Evolutionary conservation across 2,113 vertebrate genomes (phyloP).

Genomic region (Rhodinocichla rosea): DNA sequence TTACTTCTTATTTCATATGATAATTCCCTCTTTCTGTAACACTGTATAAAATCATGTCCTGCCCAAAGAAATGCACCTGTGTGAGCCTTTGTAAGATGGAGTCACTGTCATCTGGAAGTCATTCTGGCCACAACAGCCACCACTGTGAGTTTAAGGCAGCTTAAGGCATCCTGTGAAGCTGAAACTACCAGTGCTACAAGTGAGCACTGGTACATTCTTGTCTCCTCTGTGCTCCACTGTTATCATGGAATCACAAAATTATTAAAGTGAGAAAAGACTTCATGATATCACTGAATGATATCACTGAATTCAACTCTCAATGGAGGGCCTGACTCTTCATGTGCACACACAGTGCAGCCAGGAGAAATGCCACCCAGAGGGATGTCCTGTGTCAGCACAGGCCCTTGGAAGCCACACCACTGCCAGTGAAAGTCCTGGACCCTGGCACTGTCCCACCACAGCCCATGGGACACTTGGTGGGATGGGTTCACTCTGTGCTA

Average conservation of each 20-base stretch:
- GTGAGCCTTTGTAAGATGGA: not conserved
- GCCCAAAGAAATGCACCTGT: not conserved
- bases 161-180: not conserved
- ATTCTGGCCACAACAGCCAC: not conserved
- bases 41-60: not conserved
- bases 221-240: not conserved
- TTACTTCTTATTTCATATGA: not conserved
- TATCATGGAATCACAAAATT: not conserved
- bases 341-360: rapidly evolving
- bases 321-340: not conserved
- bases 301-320: not conserved
- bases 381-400: not conserved
- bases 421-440: not conserved
- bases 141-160: not conserved
- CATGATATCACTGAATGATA: not conserved
- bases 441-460: not conserved
- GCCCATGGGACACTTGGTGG: not conserved
- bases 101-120: not conserved
- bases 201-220: not conserved
- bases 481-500: not conserved
- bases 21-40: not conserved
- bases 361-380: not conserved
- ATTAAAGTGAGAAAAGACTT: not conserved
- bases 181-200: not conserved
- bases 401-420: not conserved